Base-by-base conservation (phyloP, 2,888 invertebrate genomes). In the Lampropteryx suffumata region DNA sequence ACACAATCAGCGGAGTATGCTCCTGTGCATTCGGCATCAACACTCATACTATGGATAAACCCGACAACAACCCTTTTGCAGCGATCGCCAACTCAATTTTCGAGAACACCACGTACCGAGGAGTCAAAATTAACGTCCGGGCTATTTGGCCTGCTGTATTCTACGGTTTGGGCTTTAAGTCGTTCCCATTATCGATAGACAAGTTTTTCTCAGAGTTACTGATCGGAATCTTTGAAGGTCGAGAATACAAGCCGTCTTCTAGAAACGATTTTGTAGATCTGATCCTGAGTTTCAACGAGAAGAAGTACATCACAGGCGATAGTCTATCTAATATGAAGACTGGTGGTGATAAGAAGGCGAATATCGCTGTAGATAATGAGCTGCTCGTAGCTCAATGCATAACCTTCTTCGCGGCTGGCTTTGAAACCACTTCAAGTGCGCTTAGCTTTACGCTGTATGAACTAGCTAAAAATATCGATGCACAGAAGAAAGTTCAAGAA, bases 351-450 rank as follows among this genome's bases (percentile, higher is more conserved):
- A 56, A 68, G 10, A 69, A 59, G 14, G 39, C 69, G 0, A 46
- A 63, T 9, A 17, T 77, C 0, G 61, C 71, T 6, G 60, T 91
- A 2, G 72, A 78, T 0, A 61, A 87, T 11, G 76, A 85, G 1
- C 69, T 91, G 33, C 57, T 92, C 9, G 79, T 84, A 0, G 84
- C 91, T 0, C 92, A 93, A 43, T 85, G 91, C 1, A 81, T 91
- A 12, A 62, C 91, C 0, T 91, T 93, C 34, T 82, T 81, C 34
- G 68, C 56, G 5, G 81, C 76, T 21, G 81, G 82, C 0, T 81
- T 69, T 35, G 80, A 81, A 33, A 79, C 82, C 0, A 73, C 81
- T 0, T 64, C 80, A 0, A 68, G 64, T 1, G 68, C 71, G 0
- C 37, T 73, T 3, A 66, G 68, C 33, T 67, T 67, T 29, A 65